phyloP scores from a whole-genome alignment of 2,888 invertebrate genomes.

The Trypoxylon attenuatum region DNA sequence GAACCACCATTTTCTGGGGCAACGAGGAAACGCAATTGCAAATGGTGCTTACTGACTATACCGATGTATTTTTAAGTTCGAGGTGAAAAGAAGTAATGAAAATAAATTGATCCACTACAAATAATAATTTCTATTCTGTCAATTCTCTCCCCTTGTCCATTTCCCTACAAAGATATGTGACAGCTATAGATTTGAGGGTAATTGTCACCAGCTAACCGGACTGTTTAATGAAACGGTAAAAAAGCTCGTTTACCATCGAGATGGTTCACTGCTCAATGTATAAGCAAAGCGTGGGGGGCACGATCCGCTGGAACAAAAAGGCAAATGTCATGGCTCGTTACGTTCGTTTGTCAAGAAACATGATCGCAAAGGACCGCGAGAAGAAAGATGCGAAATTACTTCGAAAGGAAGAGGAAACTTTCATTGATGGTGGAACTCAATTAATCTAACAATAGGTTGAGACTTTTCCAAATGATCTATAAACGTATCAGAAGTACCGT shows the following conservation, averaged over 20 bases:
- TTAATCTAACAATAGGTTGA: not conserved
- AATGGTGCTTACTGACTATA: slow-evolving; percentile 12
- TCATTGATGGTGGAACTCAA: slow-evolving; percentile 61
- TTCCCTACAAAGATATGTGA: too few relatives aligned
- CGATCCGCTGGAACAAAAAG: slow-evolving; percentile 46
- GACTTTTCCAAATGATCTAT: not conserved
- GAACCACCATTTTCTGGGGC: slow-evolving; percentile 37
- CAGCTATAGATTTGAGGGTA: too few relatives aligned
- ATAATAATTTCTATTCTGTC: too few relatives aligned
- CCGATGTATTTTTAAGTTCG: not conserved
- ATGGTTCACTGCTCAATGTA: too few relatives aligned
- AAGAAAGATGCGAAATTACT: slow-evolving; percentile 63
- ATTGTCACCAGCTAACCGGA: too few relatives aligned
- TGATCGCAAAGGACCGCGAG: slow-evolving; percentile 37
- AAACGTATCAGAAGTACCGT: too few relatives aligned
- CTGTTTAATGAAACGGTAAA: too few relatives aligned
- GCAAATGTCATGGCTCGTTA: slow-evolving; percentile 65
- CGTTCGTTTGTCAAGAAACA: slow-evolving; percentile 31
- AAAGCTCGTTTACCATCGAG: too few relatives aligned
- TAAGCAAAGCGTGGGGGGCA: too few relatives aligned
- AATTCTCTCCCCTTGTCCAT: too few relatives aligned
- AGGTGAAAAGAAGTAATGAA: not conserved
- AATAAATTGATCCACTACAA: not conserved
- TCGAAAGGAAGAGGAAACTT: slow-evolving; percentile 73
- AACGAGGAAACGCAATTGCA: slow-evolving; percentile 1